phyloP scores from a whole-genome alignment of 2,888 invertebrate genomes.

The Drosophila ezoana region DNA sequence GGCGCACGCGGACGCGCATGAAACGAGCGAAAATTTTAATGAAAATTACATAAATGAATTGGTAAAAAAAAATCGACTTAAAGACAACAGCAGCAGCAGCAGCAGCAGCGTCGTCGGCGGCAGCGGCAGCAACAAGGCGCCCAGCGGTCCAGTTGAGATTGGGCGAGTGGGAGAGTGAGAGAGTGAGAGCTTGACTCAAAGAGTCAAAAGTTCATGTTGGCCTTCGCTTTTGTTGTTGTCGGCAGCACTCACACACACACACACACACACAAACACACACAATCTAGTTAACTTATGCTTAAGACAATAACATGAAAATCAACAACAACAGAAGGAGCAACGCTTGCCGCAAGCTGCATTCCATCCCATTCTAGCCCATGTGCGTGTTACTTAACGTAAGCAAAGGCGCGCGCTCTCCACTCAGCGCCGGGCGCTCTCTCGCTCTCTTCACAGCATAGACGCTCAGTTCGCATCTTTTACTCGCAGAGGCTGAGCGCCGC shows the following conservation, averaged over 20 bases:
- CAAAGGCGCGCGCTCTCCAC: conserved; percentile 23
- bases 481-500: conserved; percentile 31
- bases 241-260: conserved; percentile 3
- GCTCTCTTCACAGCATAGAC: conserved; percentile 2
- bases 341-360: conserved; percentile 39
- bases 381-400: conserved; percentile 13
- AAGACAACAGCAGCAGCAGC: conserved; percentile 25
- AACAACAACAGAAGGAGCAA: conserved; percentile 23
- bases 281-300: conserved; percentile 38
- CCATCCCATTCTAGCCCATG: conserved; percentile 31
- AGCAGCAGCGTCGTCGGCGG: conserved; percentile 7
- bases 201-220: conserved; percentile 33
- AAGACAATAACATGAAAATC: conserved; percentile 33
- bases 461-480: conserved; percentile 43
- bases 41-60: conserved; percentile 62
- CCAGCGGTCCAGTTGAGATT: conserved; percentile 38
- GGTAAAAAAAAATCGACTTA: conserved; percentile 32
- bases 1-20: conserved; percentile 72
- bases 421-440: conserved; percentile 6
- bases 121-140: conserved; percentile 33
- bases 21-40: conserved; percentile 56
- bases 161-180: conserved; percentile 11
- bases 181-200: conserved; percentile 17
- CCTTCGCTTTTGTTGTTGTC: conserved; percentile 28
- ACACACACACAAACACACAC: conserved; percentile 1